These are phyloP conservation scores for Hartigia nigra DNA, from an alignment of 2,888 invertebrate species.

Conservation along the genomic window DNA sequence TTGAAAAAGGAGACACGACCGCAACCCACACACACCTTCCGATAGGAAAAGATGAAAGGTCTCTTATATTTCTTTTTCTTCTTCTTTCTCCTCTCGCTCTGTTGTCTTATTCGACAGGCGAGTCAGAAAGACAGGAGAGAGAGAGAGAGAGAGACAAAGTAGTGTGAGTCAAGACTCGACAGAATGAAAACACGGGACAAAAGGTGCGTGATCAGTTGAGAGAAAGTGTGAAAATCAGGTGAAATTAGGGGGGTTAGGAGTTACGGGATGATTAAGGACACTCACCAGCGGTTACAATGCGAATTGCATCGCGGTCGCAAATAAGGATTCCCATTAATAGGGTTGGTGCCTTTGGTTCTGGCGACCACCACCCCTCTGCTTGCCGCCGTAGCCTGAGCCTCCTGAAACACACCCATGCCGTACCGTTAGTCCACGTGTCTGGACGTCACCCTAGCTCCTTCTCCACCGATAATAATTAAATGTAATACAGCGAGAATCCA, in stretches of 20 bases:
- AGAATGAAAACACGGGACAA: neutral
- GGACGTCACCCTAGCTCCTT: conserved; percentile 34
- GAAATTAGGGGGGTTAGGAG: neutral
- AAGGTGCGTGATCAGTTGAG: neutral
- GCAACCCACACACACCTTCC: neutral
- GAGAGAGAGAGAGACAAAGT: no score
- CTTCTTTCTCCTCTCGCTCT: neutral
- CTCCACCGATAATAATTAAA: conserved; percentile 23
- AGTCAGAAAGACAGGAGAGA: neutral
- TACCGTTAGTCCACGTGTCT: conserved; percentile 52
- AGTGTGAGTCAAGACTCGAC: neutral
- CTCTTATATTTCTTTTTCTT: neutral
- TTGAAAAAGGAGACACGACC: neutral
- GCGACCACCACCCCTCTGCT: conserved; percentile 79
- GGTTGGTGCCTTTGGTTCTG: conserved; percentile 89
- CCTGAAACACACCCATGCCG: conserved; percentile 65
- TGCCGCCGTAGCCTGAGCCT: conserved; percentile 81
- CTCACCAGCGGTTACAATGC: conserved; percentile 65
- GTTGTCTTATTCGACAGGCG: neutral
- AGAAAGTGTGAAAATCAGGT: neutral
- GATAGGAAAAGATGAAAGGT: neutral
- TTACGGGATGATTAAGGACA: conserved; percentile 45
- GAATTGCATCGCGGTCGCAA: conserved; percentile 61
- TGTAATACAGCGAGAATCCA: conserved; percentile 20
- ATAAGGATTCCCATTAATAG: conserved; percentile 72